Evolutionary conservation across 2,797 vertebrate species (phyloP).

Genomic region (Distichodus sexfasciatus): DNA sequence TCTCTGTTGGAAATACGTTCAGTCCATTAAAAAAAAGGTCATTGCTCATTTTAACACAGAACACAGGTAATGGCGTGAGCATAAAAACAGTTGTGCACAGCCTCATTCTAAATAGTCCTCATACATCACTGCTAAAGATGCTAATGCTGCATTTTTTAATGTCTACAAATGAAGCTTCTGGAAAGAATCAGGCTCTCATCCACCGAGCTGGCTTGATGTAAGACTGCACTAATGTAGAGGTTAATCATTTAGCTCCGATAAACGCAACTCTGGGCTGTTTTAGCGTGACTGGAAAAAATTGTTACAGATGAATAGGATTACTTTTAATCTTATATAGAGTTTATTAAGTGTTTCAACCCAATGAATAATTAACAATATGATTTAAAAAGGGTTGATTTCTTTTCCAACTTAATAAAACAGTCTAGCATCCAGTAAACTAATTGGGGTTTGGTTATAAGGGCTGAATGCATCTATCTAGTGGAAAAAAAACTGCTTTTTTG

Average conservation of each 20-base stretch:
- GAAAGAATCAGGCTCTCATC: conserved; percentile 6
- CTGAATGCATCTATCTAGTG: background rate
- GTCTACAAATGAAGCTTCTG: conserved; percentile 10
- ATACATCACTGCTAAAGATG: conserved; percentile 31
- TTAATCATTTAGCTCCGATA: background rate
- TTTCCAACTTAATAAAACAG: background rate
- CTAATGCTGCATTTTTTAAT: conserved; percentile 28
- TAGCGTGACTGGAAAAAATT: background rate
- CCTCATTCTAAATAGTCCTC: conserved; percentile 31
- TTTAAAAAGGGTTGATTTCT: background rate
- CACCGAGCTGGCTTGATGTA: background rate
- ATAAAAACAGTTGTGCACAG: conserved; percentile 39
- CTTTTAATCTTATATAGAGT: background rate
- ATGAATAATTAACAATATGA: background rate
- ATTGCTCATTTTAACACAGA: conserved; percentile 32
- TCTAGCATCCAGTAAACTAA: background rate
- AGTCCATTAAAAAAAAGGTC: conserved; percentile 24
- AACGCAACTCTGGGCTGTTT: background rate
- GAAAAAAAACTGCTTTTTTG: background rate
- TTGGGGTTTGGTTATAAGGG: background rate
- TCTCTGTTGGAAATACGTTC: conserved; percentile 35
- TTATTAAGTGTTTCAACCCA: background rate
- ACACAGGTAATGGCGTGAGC: conserved; percentile 35
- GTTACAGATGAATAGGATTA: too few species aligned
- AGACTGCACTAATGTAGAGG: background rate